Evolutionary conservation across 1,140 invertebrate species (phyloP), one percentile per base, ranked within the genome.

Genomic region (Macrosteles quadrilineatus): DNA sequence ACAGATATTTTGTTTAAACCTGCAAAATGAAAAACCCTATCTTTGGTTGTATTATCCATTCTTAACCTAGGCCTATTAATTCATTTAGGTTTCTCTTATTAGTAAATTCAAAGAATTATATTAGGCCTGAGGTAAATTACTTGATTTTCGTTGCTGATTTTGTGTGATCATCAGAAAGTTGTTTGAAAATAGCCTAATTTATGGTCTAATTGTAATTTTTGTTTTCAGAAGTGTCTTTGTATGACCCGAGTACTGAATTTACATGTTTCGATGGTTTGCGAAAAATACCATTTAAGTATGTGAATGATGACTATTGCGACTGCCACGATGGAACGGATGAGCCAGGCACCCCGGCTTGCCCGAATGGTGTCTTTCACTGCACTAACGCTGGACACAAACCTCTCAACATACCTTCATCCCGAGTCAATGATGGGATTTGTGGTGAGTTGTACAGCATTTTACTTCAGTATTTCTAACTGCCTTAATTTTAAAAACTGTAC

Each of bases 221-320:
- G 29, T 70, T 75, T 78, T 47, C 69, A 83, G 81, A 77, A 64
- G 76, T 79, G 1, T 82, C 87, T 1, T 81, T 95, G 1, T 95
- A 95, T 80, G 82, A 86, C 69, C 86, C 90, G 31, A 85, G 85
- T 30, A 87, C 86, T 73, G 88, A 94, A 76, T 98, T 97, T 82
- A 88, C 87, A 36, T 98, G 96, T 81, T 85, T 98, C 66, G 95
- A 98, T 86, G 93, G 93, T 17, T 92, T 88, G 70, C 82, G 85
- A 71, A 86, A 85, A 1, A 91, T 99, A 78, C 91, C 94, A 1
- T 97, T 93, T 81, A 82, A 84, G 27, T 87, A 91, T 77, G 88
- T 98, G 21, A 99, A 99, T 82, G 98, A 99, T 81, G 95, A 99
- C 83, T 99, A 96, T 81, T 99, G 98, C 85, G 98, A 99, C 82